phyloP scores from a whole-genome alignment of 2,113 vertebrate species.

The Callipepla californica region DNA sequence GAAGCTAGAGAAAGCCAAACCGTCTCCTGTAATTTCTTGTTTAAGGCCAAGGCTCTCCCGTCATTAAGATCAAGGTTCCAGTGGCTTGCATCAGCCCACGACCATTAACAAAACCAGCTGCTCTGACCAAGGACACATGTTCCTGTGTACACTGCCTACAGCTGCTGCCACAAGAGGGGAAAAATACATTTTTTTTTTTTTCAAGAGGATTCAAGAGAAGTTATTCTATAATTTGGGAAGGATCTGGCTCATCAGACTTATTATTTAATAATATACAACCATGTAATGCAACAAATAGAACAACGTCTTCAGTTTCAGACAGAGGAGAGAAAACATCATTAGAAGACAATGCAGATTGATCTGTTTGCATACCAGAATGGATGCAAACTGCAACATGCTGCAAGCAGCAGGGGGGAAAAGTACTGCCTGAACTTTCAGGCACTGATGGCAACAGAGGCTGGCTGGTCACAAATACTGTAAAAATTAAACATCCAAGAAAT shows the following conservation, averaged over 20 bases:
- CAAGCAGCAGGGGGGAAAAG: background rate
- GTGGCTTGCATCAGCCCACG: slow-evolving; percentile 10
- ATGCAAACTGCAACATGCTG: background rate
- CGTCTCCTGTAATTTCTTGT: background rate
- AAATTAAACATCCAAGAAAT: background rate
- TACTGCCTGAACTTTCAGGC: background rate
- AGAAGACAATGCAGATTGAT: background rate
- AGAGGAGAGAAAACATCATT: background rate
- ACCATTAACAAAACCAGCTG: background rate
- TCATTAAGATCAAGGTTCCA: background rate
- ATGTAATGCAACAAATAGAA: background rate
- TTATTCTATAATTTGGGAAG: background rate
- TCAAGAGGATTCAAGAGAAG: background rate
- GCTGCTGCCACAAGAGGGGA: background rate
- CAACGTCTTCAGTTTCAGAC: background rate
- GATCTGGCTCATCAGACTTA: background rate
- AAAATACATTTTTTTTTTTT: background rate
- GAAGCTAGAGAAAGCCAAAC: background rate
- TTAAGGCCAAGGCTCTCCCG: background rate
- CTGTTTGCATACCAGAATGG: background rate
- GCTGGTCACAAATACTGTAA: background rate
- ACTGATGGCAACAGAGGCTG: background rate
- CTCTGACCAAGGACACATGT: background rate
- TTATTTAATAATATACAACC: background rate
- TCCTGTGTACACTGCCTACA: background rate